phyloP scores from a whole-genome alignment of 92 coral and sea anemone species.

The Epizoanthus rinbou region DNA sequence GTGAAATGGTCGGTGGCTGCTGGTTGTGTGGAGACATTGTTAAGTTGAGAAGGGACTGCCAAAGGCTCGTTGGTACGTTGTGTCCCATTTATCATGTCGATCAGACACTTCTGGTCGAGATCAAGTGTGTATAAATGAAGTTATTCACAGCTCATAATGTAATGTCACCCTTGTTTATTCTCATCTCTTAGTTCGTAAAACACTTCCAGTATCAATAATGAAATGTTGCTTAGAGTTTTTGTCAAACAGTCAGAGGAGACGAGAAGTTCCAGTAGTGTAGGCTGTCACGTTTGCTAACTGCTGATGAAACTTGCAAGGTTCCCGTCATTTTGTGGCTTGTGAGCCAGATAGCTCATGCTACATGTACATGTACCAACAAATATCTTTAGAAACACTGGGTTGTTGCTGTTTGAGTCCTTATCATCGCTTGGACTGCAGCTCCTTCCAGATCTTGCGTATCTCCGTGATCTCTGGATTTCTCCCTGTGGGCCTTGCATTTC shows the following conservation, averaged over 20 bases:
- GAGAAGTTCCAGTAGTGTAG: conserved; percentile 38
- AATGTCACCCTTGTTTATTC: conserved; percentile 18
- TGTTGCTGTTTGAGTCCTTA: not conserved
- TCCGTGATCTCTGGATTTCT: conserved; percentile 11
- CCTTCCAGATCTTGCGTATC: conserved; percentile 34
- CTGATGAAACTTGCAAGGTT: conserved; percentile 26
- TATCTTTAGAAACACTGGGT: too few species aligned
- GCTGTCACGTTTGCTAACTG: conserved; percentile 37
- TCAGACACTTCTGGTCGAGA: conserved; percentile 41
- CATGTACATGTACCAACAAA: too few species aligned
- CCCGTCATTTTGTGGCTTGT: conserved; percentile 32
- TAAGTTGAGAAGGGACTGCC: not conserved
- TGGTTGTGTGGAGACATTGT: too few species aligned
- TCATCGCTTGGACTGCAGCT: conserved; percentile 3
- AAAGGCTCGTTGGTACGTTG: conserved; percentile 16
- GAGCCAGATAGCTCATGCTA: too few species aligned
- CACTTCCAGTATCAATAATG: conserved; percentile 48
- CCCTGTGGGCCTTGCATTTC: conserved; percentile 42
- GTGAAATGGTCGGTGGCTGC: too few species aligned
- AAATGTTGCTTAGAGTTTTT: conserved; percentile 35
- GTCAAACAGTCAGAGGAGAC: conserved; percentile 35
- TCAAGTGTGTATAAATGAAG: not conserved
- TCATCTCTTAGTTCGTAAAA: conserved; percentile 27
- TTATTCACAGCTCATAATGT: too few species aligned
- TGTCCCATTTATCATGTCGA: conserved; percentile 39